These are phyloP conservation scores for Amphipyra tragopoginis DNA, from an alignment of 2,888 invertebrate species.

Conservation along the genomic window DNA sequence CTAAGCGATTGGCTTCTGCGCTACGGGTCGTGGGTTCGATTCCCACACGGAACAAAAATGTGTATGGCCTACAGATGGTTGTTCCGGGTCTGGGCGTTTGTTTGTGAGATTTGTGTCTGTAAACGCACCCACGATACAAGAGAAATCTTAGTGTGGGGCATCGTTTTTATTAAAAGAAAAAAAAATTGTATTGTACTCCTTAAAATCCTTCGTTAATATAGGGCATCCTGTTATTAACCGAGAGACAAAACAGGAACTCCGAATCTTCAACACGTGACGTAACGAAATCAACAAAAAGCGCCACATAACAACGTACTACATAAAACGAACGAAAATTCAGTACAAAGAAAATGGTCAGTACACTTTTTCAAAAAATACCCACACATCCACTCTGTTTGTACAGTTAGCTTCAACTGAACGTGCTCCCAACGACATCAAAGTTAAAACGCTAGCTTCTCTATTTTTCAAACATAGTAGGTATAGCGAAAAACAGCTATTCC, in stretches of 20 bases:
- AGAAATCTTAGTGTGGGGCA: too few species aligned
- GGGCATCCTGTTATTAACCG: not conserved
- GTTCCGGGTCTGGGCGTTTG: too few species aligned
- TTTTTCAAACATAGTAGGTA: slow-evolving; percentile 33
- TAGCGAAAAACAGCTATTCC: slow-evolving; percentile 25
- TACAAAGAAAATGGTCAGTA: slow-evolving; percentile 38
- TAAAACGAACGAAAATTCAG: slow-evolving; percentile 32
- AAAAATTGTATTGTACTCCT: too few species aligned
- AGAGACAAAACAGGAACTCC: slow-evolving; percentile 5
- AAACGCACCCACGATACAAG: too few species aligned
- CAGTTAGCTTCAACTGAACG: slow-evolving; percentile 36
- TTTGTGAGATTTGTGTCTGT: too few species aligned
- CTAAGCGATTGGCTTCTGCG: too few species aligned
- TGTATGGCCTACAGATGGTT: too few species aligned
- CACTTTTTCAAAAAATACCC: slow-evolving; percentile 25
- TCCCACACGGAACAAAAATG: too few species aligned
- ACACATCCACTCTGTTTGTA: slow-evolving; percentile 39
- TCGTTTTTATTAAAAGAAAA: too few species aligned
- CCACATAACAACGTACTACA: slow-evolving; percentile 11
- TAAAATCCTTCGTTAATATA: too few species aligned
- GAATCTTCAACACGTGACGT: slow-evolving; percentile 6
- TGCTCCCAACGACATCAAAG: slow-evolving; percentile 50
- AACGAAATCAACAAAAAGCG: slow-evolving; percentile 32
- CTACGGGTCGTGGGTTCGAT: too few species aligned
- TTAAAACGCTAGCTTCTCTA: slow-evolving; percentile 49